Evolutionary conservation across 2,888 invertebrate species (phyloP), one percentile per base, ranked within the genome.

Genomic region (Harpagoxenus sublaevis): DNA sequence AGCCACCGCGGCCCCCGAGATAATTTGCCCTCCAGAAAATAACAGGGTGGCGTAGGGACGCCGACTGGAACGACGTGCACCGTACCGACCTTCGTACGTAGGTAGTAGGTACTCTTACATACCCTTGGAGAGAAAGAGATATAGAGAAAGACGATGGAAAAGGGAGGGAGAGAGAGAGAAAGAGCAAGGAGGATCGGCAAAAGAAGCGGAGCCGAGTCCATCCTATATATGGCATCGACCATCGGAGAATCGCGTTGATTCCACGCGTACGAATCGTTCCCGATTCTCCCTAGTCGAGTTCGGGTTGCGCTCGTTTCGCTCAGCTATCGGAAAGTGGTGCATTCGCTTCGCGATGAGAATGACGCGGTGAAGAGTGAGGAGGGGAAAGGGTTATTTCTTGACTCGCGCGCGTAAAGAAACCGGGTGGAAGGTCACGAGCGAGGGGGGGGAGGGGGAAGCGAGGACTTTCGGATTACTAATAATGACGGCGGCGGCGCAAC

Each of bases 21-120:
- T 93, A 94, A 94, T 94, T 94, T 94, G 92, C 93, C 93, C 93
- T 92, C 90, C 86, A 91, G 94, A 94, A 94, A 94, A 94, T 94
- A 94, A 94, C 93, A 93, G 94, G 94, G 93, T 94, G 93, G 91
- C 88, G 91, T 87, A 91, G 92, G 90, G 91, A 91, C 91, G 92
- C 89, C 85, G 66, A 89, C 82, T 84, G 84, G 84, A 85, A 89
- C 89, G 88, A 91, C 91, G 86, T 90, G 90, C 81, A 87, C 84
- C 45, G 82, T 85, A 84, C 85, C 87, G 68, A 68, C 60, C 60
- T 79, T 73, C 73, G 57, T 90, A 82, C 91, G 83, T 85, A 86
- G 78, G 71, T 86, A 85, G 57, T 57, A 79, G 53, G 45, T 71
- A 60, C 73, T 73, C 87, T 87, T 89, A 87, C 84, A 77, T 90